A percentile compares a stretch with the other conserved stretches of the same genome.
Evolutionary conservation across 2,113 vertebrate species (phyloP).

Genomic region (Oostethus manadensis): DNA sequence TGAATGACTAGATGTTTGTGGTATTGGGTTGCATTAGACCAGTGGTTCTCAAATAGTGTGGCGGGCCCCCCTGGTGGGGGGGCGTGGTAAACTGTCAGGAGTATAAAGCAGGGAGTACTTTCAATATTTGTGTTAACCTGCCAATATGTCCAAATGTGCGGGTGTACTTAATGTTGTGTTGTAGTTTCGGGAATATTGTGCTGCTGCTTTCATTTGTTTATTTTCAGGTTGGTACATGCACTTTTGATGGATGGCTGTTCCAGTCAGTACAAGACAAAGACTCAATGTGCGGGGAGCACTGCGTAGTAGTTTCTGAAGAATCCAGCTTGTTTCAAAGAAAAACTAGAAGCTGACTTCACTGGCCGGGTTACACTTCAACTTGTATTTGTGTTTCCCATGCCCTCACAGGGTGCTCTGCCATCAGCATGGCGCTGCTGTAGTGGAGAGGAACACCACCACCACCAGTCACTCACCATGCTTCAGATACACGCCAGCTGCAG

Average conservation of each 20-base stretch:
- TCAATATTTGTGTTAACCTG: too few species aligned
- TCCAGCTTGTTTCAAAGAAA: not conserved
- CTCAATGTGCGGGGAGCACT: not conserved
- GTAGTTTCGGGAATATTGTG: not conserved
- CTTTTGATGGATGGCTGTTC: not conserved
- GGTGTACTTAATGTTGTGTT: too few species aligned
- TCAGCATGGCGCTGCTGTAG: conserved; percentile 27
- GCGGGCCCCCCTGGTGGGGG: too few species aligned
- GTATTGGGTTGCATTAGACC: too few species aligned
- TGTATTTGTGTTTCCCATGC: not conserved
- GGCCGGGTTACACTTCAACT: not conserved
- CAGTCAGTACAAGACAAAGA: not conserved
- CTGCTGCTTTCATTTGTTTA: not conserved
- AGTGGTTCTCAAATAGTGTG: too few species aligned
- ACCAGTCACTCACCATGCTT: conserved; percentile 40
- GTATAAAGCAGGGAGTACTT: too few species aligned
- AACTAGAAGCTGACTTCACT: not conserved
- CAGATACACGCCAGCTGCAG: not conserved
- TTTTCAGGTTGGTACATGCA: not conserved
- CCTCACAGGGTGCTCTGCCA: conserved; percentile 6
- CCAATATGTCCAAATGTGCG: too few species aligned
- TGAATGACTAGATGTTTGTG: too few species aligned
- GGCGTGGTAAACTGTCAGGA: too few species aligned
- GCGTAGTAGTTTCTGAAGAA: not conserved
- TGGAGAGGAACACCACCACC: conserved; percentile 11